Evolutionary conservation across 2,888 invertebrate genomes (phyloP).

Genomic region (Mesoligia furuncula): DNA sequence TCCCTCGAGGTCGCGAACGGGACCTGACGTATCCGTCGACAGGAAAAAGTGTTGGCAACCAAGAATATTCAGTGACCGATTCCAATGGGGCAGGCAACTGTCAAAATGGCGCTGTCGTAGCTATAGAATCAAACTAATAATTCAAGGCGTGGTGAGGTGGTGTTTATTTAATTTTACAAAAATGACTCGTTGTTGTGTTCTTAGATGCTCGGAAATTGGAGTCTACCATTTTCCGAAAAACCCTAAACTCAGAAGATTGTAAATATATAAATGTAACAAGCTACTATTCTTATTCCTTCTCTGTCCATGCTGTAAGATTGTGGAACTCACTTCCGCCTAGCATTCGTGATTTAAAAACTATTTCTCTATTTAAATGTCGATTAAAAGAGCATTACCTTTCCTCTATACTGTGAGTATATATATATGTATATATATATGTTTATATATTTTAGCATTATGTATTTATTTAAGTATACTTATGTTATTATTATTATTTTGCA

Average conservation of each 20-base stretch:
- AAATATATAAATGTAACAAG: no score
- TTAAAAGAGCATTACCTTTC: no score
- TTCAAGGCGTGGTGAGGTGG: background rate
- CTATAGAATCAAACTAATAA: background rate
- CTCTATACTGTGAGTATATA: no score
- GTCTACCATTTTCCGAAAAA: background rate
- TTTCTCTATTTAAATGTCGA: no score
- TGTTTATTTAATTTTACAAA: background rate
- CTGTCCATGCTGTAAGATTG: no score
- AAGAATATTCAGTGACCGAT: background rate
- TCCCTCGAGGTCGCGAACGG: background rate
- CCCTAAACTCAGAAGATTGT: background rate
- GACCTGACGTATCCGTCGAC: background rate
- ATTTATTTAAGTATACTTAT: no score
- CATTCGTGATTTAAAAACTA: no score
- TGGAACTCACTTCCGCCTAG: no score
- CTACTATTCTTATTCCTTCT: no score
- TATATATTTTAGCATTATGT: no score
- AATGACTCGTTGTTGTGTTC: background rate
- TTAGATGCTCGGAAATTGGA: background rate
- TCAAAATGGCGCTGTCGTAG: background rate
- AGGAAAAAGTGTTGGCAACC: background rate
- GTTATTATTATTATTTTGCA: no score
- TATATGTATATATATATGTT: no score
- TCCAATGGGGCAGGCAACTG: background rate